Percentiles rank a stretch among this genome's conserved stretches.
phyloP scores from a whole-genome alignment of 2,888 invertebrate genomes.

The Athalia cordata region DNA sequence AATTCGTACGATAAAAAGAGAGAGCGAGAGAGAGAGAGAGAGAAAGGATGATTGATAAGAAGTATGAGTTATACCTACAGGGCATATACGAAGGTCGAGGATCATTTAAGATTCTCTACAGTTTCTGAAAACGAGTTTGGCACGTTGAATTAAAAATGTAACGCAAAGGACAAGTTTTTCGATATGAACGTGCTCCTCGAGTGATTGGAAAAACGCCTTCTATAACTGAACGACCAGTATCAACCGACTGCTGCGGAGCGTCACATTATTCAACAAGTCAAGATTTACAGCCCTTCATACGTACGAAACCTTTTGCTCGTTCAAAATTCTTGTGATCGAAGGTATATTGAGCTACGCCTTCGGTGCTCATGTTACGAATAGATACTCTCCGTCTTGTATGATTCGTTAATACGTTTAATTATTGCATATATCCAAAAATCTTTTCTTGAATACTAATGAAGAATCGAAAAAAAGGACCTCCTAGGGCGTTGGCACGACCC shows the following conservation, averaged over 20 bases:
- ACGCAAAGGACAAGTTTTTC: constrained; percentile 29
- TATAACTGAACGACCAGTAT: constrained; percentile 25
- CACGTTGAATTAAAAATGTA: constrained; percentile 22
- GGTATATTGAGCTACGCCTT: background rate
- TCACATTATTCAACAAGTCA: constrained; percentile 32
- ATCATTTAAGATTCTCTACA: constrained; percentile 2
- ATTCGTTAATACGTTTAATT: no score
- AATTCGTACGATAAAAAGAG: background rate
- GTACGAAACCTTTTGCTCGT: constrained; percentile 14
- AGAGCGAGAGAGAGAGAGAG: background rate
- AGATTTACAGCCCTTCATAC: constrained; percentile 21
- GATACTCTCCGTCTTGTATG: background rate
- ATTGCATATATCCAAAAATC: no score
- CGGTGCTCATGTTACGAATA: background rate
- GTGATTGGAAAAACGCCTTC: constrained; percentile 34
- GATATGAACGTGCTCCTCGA: constrained; percentile 7
- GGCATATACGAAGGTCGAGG: background rate
- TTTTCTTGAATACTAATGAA: no score
- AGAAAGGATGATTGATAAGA: background rate
- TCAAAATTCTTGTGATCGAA: constrained; percentile 15
- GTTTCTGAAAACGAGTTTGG: constrained; percentile 26
- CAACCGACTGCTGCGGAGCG: constrained; percentile 6
- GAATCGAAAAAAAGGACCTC: background rate
- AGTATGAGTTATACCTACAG: background rate
- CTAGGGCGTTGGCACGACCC: background rate